These are phyloP conservation scores for Drosophila lacertosa DNA, from an alignment of 1,140 invertebrate species.

Conservation along the genomic window DNA sequence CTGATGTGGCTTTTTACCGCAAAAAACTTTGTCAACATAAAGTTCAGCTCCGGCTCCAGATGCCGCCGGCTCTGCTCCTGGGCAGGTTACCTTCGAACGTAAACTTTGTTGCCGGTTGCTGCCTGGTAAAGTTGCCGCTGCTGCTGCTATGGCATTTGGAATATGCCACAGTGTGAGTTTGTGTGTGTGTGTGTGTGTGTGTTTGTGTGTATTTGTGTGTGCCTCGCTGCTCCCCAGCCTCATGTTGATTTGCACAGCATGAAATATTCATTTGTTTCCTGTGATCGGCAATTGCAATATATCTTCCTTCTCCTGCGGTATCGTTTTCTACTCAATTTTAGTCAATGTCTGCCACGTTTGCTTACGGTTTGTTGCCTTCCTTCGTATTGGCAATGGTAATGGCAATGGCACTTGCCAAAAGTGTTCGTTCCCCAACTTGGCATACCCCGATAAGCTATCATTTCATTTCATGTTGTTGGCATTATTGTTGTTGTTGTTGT, in stretches of 20 bases:
- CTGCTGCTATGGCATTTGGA: constrained; percentile 34
- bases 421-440: constrained; percentile 30
- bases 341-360: constrained; percentile 69
- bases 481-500: constrained; percentile 38
- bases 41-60: constrained; percentile 50
- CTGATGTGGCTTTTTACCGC: constrained; percentile 80
- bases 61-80: constrained; percentile 44
- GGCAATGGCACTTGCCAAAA: constrained; percentile 57
- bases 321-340: constrained; percentile 81
- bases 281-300: constrained; percentile 82
- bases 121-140: constrained; percentile 1
- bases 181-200: constrained; percentile 15
- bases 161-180: constrained; percentile 36
- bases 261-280: constrained; percentile 83
- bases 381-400: constrained; percentile 27
- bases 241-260: constrained; percentile 78
- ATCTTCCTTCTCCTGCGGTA: constrained; percentile 76
- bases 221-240: constrained; percentile 2
- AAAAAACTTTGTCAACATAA: constrained; percentile 83
- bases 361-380: constrained; percentile 57
- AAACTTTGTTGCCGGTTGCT: constrained; percentile 58
- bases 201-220: neutral
- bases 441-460: constrained; percentile 73
- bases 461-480: constrained; percentile 53
- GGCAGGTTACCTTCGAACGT: constrained; percentile 61